Conservation (phyloP, 37 sponge, comb jelly and placozoan species). For the Spongia lamella region DNA sequence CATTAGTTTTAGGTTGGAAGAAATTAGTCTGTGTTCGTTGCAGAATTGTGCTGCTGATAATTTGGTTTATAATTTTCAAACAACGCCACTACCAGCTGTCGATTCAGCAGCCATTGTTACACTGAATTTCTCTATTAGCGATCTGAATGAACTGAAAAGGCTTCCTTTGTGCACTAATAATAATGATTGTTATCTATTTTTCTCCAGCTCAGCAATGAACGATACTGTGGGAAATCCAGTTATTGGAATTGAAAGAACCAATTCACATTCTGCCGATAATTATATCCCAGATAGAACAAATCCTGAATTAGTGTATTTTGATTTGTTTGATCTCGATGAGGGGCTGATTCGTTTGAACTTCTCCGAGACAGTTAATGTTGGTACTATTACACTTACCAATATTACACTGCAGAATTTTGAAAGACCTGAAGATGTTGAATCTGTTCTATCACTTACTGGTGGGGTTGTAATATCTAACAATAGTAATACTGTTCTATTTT, state of each 20-base stretch:
- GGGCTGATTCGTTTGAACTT: constrained; percentile 66
- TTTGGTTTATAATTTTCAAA: background rate
- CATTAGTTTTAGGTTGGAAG: constrained; percentile 41
- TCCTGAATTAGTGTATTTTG: constrained; percentile 52
- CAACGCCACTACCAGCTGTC: constrained; percentile 21
- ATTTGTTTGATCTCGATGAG: constrained; percentile 58
- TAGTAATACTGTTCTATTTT: constrained; percentile 61
- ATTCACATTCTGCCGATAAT: constrained; percentile 15
- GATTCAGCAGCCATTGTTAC: constrained; percentile 16
- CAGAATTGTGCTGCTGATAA: background rate
- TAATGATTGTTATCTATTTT: constrained; percentile 71
- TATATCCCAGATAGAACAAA: constrained; percentile 64
- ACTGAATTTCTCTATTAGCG: constrained; percentile 28
- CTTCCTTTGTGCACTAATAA: constrained; percentile 58
- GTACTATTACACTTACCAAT: constrained; percentile 27
- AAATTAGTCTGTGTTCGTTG: background rate
- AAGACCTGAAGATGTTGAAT: background rate
- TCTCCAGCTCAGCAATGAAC: constrained; percentile 51
- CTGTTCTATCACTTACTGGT: constrained; percentile 26
- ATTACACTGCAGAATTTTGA: constrained; percentile 40
- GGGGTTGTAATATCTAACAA: constrained; percentile 25
- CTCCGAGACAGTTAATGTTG: constrained; percentile 74
- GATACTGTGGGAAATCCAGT: constrained; percentile 74
- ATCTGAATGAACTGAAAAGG: constrained; percentile 76
- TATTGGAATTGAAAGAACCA: constrained; percentile 6